Conservation (phyloP, 2,888 invertebrate genomes). For the Heteromyza rotundicornis region DNA sequence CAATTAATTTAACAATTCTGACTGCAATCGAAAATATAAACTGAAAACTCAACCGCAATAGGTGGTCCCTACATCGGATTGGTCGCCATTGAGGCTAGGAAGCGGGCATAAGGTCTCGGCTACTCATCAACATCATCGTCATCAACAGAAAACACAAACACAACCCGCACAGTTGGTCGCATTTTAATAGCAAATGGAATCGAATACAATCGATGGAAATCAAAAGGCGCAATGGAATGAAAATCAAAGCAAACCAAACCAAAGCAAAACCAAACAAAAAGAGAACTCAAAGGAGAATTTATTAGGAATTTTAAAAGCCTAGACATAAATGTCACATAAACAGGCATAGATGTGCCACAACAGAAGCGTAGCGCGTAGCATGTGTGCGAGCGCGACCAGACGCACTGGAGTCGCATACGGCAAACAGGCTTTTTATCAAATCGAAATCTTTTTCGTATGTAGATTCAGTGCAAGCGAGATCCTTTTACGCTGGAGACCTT, state of each 20-base stretch:
- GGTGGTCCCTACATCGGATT: background rate
- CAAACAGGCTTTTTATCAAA: background rate
- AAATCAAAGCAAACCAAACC: background rate
- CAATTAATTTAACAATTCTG: no score
- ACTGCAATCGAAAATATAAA: no score
- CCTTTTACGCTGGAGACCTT: background rate
- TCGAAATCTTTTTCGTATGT: background rate
- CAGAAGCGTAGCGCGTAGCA: background rate
- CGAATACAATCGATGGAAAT: background rate
- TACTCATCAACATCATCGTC: no score
- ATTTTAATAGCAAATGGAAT: background rate
- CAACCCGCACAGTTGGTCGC: no score
- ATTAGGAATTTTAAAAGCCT: background rate
- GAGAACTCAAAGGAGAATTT: background rate
- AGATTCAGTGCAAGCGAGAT: background rate
- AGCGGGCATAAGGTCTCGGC: no score
- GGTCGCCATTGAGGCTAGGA: no score
- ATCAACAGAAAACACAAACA: no score
- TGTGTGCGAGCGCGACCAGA: background rate
- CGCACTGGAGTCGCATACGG: background rate
- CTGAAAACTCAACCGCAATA: background rate
- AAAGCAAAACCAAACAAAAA: background rate
- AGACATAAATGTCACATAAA: slow-evolving; percentile 2
- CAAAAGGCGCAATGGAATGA: background rate
- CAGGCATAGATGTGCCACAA: background rate